These are phyloP conservation scores for Ceraclea dissimilis DNA, from an alignment of 2,888 invertebrate genomes.

Conservation along the genomic window DNA sequence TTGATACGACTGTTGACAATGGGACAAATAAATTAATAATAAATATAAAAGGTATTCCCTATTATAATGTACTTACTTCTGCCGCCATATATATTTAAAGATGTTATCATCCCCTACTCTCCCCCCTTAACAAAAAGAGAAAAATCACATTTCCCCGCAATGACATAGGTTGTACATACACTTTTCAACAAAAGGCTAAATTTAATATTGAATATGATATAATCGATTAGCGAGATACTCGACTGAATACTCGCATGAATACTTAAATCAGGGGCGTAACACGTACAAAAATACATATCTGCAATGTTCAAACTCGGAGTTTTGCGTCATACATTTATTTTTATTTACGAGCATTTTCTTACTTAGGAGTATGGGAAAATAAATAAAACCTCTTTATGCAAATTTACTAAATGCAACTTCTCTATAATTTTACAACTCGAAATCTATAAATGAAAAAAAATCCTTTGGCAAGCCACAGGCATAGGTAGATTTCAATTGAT, in stretches of 20 bases:
- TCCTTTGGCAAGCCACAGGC: no score
- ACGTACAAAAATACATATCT: no score
- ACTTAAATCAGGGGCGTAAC: neutral
- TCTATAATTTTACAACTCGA: no score
- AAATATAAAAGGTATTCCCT: neutral
- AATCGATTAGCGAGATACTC: neutral
- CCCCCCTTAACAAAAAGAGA: neutral
- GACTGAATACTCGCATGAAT: neutral
- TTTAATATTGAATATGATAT: slow-evolving; percentile 1
- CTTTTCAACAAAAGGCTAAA: neutral
- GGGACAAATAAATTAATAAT: neutral
- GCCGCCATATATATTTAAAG: neutral
- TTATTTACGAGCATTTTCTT: no score
- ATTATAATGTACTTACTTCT: neutral
- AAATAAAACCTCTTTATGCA: no score
- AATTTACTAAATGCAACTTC: no score
- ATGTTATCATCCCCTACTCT: neutral
- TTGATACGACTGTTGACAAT: neutral
- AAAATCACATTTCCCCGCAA: neutral
- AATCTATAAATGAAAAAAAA: no score
- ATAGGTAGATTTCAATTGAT: no score
- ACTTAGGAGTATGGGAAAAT: no score
- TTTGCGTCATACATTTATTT: no score
- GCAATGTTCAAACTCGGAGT: no score
- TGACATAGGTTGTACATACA: neutral